Evolutionary conservation across 2,888 invertebrate species (phyloP).

Genomic region (Callimorpha dominula): DNA sequence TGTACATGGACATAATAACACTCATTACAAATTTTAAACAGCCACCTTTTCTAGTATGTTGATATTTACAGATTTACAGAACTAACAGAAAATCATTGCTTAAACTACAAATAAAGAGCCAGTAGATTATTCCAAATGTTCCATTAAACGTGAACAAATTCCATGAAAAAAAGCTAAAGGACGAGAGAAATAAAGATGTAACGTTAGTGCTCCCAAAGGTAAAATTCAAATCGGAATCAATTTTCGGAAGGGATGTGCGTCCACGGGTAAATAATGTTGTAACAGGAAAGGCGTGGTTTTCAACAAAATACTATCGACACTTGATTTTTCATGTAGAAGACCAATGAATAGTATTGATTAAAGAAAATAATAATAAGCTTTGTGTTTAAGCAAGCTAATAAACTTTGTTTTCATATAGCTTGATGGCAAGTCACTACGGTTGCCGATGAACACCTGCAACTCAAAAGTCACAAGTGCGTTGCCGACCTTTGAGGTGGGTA

Average conservation of each 20-base stretch:
- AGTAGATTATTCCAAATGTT: conserved; percentile 8
- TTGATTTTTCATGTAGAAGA: neutral
- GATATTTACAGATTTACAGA: neutral
- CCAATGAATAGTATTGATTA: neutral
- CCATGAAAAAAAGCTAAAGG: conserved; percentile 27
- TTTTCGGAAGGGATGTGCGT: conserved; percentile 41
- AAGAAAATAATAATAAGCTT: neutral
- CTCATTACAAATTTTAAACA: neutral
- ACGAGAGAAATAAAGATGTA: conserved; percentile 29
- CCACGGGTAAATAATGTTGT: conserved; percentile 32
- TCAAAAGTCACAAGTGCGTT: no score
- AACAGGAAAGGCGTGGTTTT: conserved; percentile 10
- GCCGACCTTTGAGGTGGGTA: no score
- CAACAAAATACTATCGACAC: neutral
- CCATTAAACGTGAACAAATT: conserved; percentile 32
- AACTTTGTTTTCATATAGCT: no score
- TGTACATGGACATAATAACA: neutral
- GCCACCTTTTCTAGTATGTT: neutral
- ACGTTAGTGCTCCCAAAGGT: conserved; percentile 49
- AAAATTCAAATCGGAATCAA: conserved; percentile 47
- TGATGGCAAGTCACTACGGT: no score
- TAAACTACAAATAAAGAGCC: conserved; percentile 3
- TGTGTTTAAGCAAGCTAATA: no score
- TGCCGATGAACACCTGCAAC: no score
- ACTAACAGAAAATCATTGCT: neutral